Percentiles rank a stretch among this genome's conserved stretches.
Evolutionary conservation across 2,888 invertebrate genomes (phyloP).

Genomic region (Nesidiocoris tenuis): DNA sequence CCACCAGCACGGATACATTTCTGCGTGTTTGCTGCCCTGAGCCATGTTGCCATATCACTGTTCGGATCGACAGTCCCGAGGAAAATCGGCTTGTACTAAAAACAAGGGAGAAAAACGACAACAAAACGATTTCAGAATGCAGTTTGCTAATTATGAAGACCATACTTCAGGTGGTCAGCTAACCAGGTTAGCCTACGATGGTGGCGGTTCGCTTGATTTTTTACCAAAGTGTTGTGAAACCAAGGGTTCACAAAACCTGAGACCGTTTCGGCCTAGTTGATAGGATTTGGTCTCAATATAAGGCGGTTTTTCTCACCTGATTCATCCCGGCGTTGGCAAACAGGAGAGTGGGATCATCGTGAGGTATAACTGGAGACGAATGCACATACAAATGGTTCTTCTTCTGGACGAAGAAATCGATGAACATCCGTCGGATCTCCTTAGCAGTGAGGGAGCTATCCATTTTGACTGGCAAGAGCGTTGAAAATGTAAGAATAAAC

Average conservation of each 20-base stretch:
- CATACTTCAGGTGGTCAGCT: too few species aligned
- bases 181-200: too few species aligned
- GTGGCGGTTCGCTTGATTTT: too few species aligned
- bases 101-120: constrained; percentile 43
- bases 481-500: too few species aligned
- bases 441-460: constrained; percentile 60
- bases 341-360: constrained; percentile 95
- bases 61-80: constrained; percentile 94
- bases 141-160: too few species aligned
- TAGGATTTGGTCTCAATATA: too few species aligned
- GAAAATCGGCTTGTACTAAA: constrained; percentile 93
- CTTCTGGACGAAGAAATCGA: constrained; percentile 86
- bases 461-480: too few species aligned
- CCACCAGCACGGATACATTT: constrained; percentile 99
- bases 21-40: constrained; percentile 90
- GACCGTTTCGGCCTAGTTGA: too few species aligned
- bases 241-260: too few species aligned
- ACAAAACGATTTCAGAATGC: neutral
- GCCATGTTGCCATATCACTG: constrained; percentile 88
- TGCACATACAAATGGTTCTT: constrained; percentile 87
- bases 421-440: constrained; percentile 79
- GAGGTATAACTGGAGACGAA: constrained; percentile 94
- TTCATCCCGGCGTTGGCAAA: constrained; percentile 99
- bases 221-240: too few species aligned
- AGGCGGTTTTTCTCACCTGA: too few species aligned